Evolutionary conservation across 2,797 vertebrate species (phyloP).

Genomic region (Rhabdomys pumilio): DNA sequence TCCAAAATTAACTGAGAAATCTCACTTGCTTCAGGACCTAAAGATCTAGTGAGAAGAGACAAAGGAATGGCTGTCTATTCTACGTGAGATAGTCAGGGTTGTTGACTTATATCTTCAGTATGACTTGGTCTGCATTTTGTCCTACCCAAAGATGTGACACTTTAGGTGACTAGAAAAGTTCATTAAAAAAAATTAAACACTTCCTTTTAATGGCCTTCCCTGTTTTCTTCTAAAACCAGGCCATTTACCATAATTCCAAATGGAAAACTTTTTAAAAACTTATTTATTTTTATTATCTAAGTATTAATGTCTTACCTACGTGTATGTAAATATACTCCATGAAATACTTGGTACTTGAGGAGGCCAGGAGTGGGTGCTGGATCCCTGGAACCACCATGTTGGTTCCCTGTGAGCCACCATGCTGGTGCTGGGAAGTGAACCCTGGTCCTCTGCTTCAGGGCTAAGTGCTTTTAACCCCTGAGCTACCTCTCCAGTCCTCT

Average conservation of each 20-base stretch:
- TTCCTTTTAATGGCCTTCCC: not conserved
- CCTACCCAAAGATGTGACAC: conserved; percentile 7
- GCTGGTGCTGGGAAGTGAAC: not conserved
- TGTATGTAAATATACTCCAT: not conserved
- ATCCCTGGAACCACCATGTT: too few relatives aligned
- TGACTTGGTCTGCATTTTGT: not conserved
- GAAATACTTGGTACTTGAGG: not conserved
- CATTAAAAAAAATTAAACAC: not conserved
- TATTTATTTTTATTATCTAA: not conserved
- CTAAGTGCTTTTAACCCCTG: not conserved
- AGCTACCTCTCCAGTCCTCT: conserved; percentile 42
- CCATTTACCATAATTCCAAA: conserved; percentile 53
- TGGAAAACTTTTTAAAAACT: not conserved
- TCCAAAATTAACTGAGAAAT: conserved; percentile 32
- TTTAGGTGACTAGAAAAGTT: conserved; percentile 7
- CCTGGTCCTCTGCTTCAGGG: not conserved
- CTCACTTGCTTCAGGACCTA: conserved; percentile 12
- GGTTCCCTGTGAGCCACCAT: not conserved
- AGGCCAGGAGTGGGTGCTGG: not conserved
- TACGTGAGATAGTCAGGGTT: not conserved
- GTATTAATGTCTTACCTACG: not conserved
- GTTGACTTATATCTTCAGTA: not conserved
- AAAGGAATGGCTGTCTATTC: not conserved
- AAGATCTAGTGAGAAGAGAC: conserved; percentile 16
- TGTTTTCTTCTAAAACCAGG: conserved; percentile 18